Evolutionary conservation across 2,888 invertebrate species (phyloP), one percentile per base, ranked within the genome.

Genomic region (Nomada flava): DNA sequence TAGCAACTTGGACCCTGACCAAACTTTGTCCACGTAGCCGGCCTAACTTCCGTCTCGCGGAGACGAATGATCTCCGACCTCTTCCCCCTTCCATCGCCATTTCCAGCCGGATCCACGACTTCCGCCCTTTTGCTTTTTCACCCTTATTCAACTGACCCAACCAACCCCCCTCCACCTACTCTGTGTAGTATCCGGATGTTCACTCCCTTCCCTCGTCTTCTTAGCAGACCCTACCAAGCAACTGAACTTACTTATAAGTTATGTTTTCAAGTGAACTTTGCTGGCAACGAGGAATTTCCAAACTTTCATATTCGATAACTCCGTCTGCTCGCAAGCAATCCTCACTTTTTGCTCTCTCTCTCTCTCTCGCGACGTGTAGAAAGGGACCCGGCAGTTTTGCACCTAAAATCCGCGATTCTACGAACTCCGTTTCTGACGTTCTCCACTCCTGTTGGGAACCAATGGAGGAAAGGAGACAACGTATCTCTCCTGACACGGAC

Each of bases 221-320:
- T 80, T 73, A 60, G 36, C 76, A 59, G 62, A 62, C 78, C 76
- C 84, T 53, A 79, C 78, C 74, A 75, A 63, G 67, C 74, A 65
- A 76, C 67, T 82, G 84, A 91, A 92, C 90, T 92, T 91, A 91
- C 91, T 92, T 90, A 92, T 91, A 92, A 92, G 91, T 92, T 92
- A 92, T 91, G 91, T 91, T 92, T 92, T 90, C 91, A 85, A 92
- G 90, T 90, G 89, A 92, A 92, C 90, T 92, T 92, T 88, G 88
- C 91, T 91, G 92, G 91, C 91, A 91, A 88, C 89, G 91, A 88
- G 89, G 88, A 90, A 92, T 91, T 90, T 88, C 88, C 84, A 91
- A 92, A 92, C 91, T 92, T 91, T 92, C 88, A 92, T 92, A 92
- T 92, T 92, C 91, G 92, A 92, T 92, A 92, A 92, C 91, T 92